A percentile compares a stretch with the other conserved stretches of the same genome.
Conservation (phyloP, 2,888 invertebrate genomes). For the Odontocolon sp. region DNA sequence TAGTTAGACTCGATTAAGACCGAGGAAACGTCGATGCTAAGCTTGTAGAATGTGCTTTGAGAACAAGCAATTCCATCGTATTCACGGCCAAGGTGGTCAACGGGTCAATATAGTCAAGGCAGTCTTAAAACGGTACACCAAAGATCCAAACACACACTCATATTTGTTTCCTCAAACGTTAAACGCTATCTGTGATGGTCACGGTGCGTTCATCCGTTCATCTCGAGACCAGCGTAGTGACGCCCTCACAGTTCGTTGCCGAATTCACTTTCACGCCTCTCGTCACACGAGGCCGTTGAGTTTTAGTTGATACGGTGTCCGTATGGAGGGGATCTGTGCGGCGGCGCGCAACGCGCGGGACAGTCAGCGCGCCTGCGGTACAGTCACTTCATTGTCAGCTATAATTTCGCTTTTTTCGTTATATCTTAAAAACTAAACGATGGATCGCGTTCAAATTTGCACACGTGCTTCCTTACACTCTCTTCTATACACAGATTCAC, state of each 20-base stretch:
- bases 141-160: slow-evolving; percentile 1
- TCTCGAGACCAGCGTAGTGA: neutral
- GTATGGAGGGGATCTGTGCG: no score
- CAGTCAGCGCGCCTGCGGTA: no score
- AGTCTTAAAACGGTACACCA: slow-evolving; percentile 22
- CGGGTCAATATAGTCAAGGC: slow-evolving; percentile 3
- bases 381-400: no score
- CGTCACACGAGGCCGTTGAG: neutral
- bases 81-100: slow-evolving; percentile 49
- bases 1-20: neutral
- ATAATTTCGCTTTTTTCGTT: no score
- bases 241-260: slow-evolving; percentile 21
- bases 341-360: no score
- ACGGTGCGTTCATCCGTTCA: slow-evolving; percentile 1
- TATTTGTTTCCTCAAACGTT: slow-evolving; percentile 10
- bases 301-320: neutral
- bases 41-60: neutral
- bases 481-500: no score
- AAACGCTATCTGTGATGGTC: neutral
- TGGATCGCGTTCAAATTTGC: no score
- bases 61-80: slow-evolving; percentile 32
- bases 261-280: slow-evolving; percentile 48
- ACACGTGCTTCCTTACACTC: no score
- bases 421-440: no score
- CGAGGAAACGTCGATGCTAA: neutral